Base-by-base conservation (phyloP, 2,888 invertebrate species). In the Amphimallon solstitiale region DNA sequence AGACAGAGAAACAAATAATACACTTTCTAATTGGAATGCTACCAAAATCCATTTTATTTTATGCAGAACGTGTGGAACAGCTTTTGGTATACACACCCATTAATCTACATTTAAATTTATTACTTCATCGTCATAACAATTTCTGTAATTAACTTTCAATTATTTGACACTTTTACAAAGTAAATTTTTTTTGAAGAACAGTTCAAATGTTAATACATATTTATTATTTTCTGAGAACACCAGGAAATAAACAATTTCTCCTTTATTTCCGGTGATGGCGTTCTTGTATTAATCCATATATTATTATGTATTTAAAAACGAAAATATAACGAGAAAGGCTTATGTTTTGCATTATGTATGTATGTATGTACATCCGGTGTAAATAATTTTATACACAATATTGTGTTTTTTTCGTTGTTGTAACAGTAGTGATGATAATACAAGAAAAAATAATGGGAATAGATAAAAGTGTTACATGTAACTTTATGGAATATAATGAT, bases 81-180 rank as follows among this genome's bases (percentile, higher is more conserved):
- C 51, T 38, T 54, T 37, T 54, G 6, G 34, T 7, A 45, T 14
- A 54, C 54, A 54, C 54, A 38, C 54, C 54, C 37, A 38, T 54
- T 19, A 52, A 52, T 52, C 52, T 52, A 52, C 34, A 37, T 54
- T 54, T 54, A 38, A 38, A 37, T 17, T 54, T 54, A 37, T 54
- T 52, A 38, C 54, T 6, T 21, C 38, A 17, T 12, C 6, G 9
- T 29, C 29, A 29, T 29, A 1, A 29, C 1, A 29, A 5, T 29
- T 29, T 29, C 9, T 7, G 5, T 9, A 29, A 29, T 9, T 23
- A 23, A 5, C 23, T 29, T 29, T 29, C 29, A 29, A 14, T 43
- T 14, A 43, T 43, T 43, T 7, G 17, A 43, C 3, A 43, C 14
- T 43, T 7, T 43, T 43, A 43, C 1, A 43, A 2, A 43, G 14